Base-by-base conservation (phyloP, 2,797 vertebrate genomes). In the Echeneis naucrates region DNA sequence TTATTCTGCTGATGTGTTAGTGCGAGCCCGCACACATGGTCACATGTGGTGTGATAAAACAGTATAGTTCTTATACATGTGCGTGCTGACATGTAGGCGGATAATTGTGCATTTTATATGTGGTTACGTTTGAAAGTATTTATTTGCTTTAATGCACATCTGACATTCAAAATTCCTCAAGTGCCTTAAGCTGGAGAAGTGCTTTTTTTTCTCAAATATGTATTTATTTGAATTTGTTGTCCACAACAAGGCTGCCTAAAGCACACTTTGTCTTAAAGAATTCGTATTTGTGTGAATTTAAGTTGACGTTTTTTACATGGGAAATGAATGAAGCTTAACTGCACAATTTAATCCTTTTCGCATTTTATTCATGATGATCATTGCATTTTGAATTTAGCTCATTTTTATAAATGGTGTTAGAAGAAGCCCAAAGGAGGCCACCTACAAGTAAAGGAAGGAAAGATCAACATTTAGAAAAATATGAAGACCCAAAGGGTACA, bases 101-200 rank as follows among this genome's bases (percentile, higher is more conserved):
- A 65, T 23, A 66, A n/a, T 42, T 56, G 51, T 30, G 16, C 5
- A 19, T 17, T 42, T 42, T 40, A 17, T 40, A 16, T 42, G 40
- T 17, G 40, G 40, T 38, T 45, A 62, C 47, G 33, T 24, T 21
- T 54, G n/a, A 55, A 17, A 47, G 1, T 75, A 62, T 76, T 62
- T 82, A 48, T 80, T 76, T 59, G 19, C 35, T 60, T 52, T 48
- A 42, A 38, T 66, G 26, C n/a, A 16, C 30, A 56, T 71, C 13
- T 68, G 33, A 32, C 37, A 23, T 21, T 54, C 7, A 37, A 56
- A 37, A 51, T 61, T 58, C 12, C 35, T 32, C 51, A 80, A 75
- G 61, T 73, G 70, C 62, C 53, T 24, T 50, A 11, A 73, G 23
- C 27, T 52, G 4, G n/a, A n/a, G 6, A 65, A 42, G 33, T 23